Evolutionary conservation across 2,113 vertebrate species (phyloP), one percentile per base, ranked within the genome.

Genomic region (Trinectes maculatus): DNA sequence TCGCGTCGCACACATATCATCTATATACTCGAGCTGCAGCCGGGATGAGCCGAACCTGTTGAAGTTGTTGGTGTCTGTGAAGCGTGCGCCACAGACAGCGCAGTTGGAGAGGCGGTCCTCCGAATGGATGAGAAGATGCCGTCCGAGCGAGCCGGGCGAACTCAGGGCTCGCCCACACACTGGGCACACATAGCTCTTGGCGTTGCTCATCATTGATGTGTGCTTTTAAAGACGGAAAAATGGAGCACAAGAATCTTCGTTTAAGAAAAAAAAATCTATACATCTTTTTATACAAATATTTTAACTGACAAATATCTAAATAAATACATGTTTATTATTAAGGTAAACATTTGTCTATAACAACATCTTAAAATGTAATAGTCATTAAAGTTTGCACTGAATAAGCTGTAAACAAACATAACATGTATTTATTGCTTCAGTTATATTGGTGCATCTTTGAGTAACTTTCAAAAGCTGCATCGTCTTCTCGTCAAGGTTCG

Each of bases 71-170:
- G 95, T 96, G 92, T 95, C 96, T 68, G 96, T 97, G 88, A 99
- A 98, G 81, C 91, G 94, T 19, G 96, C 91, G 49, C 98, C 98
- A 49, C 97, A 99, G 63, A 99, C 96, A 2, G 97, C 97, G 64
- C 98, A 98, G 93, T 98, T 98, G 78, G 97, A 98, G 66, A 96
- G 93, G 82, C 98, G 96, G 92, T 98, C 96, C 84, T 98, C 96
- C 0, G 97, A 98, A 89, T 98, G 97, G 90, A 98, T 98, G 75
- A 98, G 94, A 60, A 98, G 95, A 87, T 98, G 98, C 34, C 97
- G 94, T 33, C 97, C 97, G 21, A 99, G 88, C 12, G 98, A 99
- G 64, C 96, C 97, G 0, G 96, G 97, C 31, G 97, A 98, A 89
- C 96, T 97, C 83, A 98, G 95, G 67, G 96, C 95, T 74, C 97